Evolutionary conservation across 2,888 invertebrate species (phyloP), one percentile per base, ranked within the genome.

Genomic region (Acronicta alni): DNA sequence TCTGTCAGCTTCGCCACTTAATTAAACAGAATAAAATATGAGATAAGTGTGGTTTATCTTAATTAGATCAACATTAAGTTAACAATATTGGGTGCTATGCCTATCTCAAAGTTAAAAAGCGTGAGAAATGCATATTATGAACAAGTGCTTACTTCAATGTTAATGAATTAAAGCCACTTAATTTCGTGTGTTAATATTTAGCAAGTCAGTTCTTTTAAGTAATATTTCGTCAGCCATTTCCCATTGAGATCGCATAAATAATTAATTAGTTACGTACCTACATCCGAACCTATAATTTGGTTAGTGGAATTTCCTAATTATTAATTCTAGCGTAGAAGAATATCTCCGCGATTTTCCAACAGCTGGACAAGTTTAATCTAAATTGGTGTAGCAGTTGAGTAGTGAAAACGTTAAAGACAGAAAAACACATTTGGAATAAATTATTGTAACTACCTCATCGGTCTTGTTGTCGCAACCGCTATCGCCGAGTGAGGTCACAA

Each of bases 81-180:
- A 64, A 64, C 47, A 47, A 52, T 44, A 59, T 70, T 44, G 41
- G 54, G 52, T 65, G 52, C 46, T 57, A 52, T 49, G 48, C 43
- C 45, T 56, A 51, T 53, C 35, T 55, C 44, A 14, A 51, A 61
- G 37, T 61, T 64, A 58, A 74, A 59, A 70, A 70, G 49, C 67
- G 72, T 74, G 63, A 67, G 67, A 72, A 57, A 67, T 65, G 57
- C 52, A 43, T 38, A 57, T 55, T 51, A 64, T 17, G 18, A 45
- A 57, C 57, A 43, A 42, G 45, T 52, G 30, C 3, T 64, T 64
- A 58, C 58, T 63, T 51, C 41, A 44, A 68, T 56, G 59, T 52
- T 57, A 62, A 66, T 58, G 57, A 58, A 20, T 26, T 44, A 41
- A 57, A 48, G 15, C 9, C 47, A 41, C 17, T 59, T 55, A 32